Evolutionary conservation across 2,797 vertebrate genomes (phyloP), one percentile per base, ranked within the genome.

Genomic region (Gymnothorax reevesii): DNA sequence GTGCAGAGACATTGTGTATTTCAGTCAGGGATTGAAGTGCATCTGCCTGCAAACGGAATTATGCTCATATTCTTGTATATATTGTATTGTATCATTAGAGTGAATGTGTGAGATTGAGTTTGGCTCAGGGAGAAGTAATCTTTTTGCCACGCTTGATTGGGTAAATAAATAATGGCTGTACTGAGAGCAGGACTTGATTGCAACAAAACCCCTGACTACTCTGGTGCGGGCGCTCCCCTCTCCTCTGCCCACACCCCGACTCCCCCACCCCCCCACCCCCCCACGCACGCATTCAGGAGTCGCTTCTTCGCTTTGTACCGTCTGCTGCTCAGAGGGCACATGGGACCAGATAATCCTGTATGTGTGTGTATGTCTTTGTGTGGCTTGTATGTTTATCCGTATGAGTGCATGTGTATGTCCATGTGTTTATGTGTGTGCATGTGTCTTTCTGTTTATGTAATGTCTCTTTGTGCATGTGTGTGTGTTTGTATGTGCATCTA

Each of bases 261-360:
- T 71, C 27, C 59, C n/a, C 33, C 84, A 4, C 60, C 60, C 60
- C 60, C 17, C 20, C 60, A 17, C 17, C 17, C 15, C 60, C 15
- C 15, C 60, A 42, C 15, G 7, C 59, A 59, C 85, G 17, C 66
- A 57, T 62, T 15, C 57, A 17, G 22, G 87, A 90, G 89, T 92
- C 91, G 90, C n/a, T 83, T 83, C 83, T 82, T 55, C 84, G 22
- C 85, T 88, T 91, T 75, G 88, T 84, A 87, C 87, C 88, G 89
- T 91, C 91, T 89, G 89, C 87, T 1, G 89, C 87, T 2, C 0
- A 83, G 77, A 87, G 57, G 77, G 87, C 60, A 54, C 49, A 0
- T 7, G 17, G 20, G n/a, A 52, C 62, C 42, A 15, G 22, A 54
- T 84, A 64, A 25, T 69, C 83, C 60, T 66, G 49, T 71, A 57